A percentile compares a stretch with the other conserved stretches of the same genome.
Evolutionary conservation across 2,113 vertebrate species (phyloP).

Genomic region (Corydoras sp.): DNA sequence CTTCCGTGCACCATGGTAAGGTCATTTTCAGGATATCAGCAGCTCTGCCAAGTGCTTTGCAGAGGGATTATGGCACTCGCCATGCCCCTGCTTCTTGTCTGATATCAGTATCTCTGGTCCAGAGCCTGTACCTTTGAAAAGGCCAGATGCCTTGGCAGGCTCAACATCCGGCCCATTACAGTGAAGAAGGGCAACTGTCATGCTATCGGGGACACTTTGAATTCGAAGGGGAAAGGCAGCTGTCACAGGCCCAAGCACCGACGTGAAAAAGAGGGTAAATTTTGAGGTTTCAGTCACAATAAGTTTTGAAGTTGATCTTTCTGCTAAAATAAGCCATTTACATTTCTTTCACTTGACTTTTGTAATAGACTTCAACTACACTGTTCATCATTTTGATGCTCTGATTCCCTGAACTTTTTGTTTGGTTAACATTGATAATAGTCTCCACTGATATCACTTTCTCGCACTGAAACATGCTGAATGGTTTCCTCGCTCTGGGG

Average conservation of each 20-base stretch:
- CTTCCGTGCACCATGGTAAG: slow-evolving; percentile 25
- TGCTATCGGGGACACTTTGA: slow-evolving; percentile 52
- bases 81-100: slow-evolving; percentile 40
- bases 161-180: slow-evolving; percentile 29
- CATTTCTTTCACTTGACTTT: slow-evolving; percentile 68
- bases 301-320: slow-evolving; percentile 51
- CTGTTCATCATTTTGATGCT: slow-evolving; percentile 15
- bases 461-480: slow-evolving; percentile 35
- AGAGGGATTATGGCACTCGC: slow-evolving; percentile 38
- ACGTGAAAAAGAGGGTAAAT: slow-evolving; percentile 25
- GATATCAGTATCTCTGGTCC: slow-evolving; percentile 58
- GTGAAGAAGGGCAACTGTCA: slow-evolving; percentile 34
- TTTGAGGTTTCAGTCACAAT: slow-evolving; percentile 29
- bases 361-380: slow-evolving; percentile 63
- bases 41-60: slow-evolving; percentile 29
- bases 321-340: slow-evolving; percentile 35
- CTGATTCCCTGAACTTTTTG: background rate
- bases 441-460: slow-evolving; percentile 41
- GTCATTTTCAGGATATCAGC: slow-evolving; percentile 32
- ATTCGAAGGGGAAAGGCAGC: slow-evolving; percentile 49
- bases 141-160: slow-evolving; percentile 49
- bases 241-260: slow-evolving; percentile 36
- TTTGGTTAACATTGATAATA: slow-evolving; percentile 9
- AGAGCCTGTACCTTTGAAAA: slow-evolving; percentile 54
- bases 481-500: slow-evolving; percentile 12